Conservation (phyloP, 1,140 invertebrate genomes). For the Saxidomus purpurata region DNA sequence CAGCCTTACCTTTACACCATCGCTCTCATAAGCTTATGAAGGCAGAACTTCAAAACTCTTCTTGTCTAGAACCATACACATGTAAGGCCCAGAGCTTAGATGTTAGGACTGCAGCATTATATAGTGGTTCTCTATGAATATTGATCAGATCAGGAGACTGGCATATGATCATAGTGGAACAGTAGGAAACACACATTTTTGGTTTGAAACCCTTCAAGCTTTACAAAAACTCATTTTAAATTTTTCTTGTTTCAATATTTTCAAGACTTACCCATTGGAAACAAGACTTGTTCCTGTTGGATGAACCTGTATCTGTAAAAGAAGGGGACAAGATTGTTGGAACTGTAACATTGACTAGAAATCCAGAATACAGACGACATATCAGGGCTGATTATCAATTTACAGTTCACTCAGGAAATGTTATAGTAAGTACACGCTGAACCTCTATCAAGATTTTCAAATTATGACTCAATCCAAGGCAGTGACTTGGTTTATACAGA, state of each 20-base stretch:
- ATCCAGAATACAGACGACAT: slow-evolving; percentile 72
- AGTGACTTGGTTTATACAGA: neutral
- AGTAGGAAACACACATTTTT: too few species aligned
- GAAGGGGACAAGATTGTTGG: slow-evolving; percentile 59
- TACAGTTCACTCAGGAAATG: neutral
- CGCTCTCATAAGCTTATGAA: too few species aligned
- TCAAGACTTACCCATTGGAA: slow-evolving; percentile 58
- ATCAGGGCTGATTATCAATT: slow-evolving; percentile 33
- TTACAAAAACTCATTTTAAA: neutral
- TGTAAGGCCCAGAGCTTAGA: too few species aligned
- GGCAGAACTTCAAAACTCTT: too few species aligned
- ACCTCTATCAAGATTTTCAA: neutral
- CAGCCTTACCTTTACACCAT: too few species aligned
- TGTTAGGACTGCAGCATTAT: too few species aligned
- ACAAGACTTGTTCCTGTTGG: slow-evolving; percentile 70
- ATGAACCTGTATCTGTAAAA: slow-evolving; percentile 49
- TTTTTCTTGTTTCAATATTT: neutral
- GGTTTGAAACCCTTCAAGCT: too few species aligned
- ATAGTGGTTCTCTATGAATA: too few species aligned
- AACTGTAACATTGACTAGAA: slow-evolving; percentile 53
- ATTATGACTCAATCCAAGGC: neutral
- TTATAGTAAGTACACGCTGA: neutral
- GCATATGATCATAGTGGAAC: too few species aligned
- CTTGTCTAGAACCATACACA: too few species aligned
- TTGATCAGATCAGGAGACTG: too few species aligned